Conservation (phyloP, 2,113 vertebrate genomes). For the Carollia perspicillata region DNA sequence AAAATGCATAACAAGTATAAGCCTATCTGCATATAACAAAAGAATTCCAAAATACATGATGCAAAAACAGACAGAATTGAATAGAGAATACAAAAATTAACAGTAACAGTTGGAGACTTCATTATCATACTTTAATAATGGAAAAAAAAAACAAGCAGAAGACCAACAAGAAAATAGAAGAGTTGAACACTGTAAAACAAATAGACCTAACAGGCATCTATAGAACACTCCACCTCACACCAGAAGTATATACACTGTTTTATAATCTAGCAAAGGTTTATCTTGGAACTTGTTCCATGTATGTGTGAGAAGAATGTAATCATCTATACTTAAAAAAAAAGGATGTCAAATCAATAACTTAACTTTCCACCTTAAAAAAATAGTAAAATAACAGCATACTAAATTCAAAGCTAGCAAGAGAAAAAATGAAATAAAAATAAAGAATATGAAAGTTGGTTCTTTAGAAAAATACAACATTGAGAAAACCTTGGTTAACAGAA, state of each 20-base stretch:
- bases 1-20: not conserved
- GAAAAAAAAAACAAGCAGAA: not conserved
- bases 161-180: not conserved
- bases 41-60: not conserved
- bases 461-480: not conserved
- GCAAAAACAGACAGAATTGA: not conserved
- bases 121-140: not conserved
- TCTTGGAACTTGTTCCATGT: not conserved
- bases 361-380: not conserved
- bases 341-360: not conserved
- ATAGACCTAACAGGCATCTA: not conserved
- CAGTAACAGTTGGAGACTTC: not conserved
- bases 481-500: not conserved
- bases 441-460: not conserved
- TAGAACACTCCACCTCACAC: not conserved
- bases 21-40: not conserved
- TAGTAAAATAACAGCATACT: not conserved
- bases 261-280: not conserved
- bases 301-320: not conserved
- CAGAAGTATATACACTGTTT: not conserved
- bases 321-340: not conserved
- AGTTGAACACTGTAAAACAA: not conserved
- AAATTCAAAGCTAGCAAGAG: not conserved
- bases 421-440: not conserved
- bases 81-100: not conserved